Evolutionary conservation across 1,140 invertebrate genomes (phyloP).

Genomic region (Macrobrachium nipponense): DNA sequence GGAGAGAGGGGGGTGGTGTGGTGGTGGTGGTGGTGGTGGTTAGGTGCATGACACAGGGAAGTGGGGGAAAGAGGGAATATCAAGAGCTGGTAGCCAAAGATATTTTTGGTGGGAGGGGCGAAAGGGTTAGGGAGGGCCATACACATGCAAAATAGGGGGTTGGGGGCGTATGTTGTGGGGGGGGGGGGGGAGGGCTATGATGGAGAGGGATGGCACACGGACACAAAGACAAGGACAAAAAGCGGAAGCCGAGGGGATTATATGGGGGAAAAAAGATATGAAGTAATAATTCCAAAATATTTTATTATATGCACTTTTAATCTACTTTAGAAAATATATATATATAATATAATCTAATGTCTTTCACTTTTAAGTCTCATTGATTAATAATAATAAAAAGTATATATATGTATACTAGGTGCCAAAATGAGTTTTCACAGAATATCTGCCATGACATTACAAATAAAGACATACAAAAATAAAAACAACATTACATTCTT

Average conservation of each 20-base stretch:
- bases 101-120: slow-evolving; percentile 17
- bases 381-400: no score
- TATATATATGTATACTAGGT: no score
- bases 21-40: slow-evolving; percentile 10
- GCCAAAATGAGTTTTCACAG: no score
- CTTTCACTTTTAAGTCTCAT: no score
- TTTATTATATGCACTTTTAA: slow-evolving; percentile 32
- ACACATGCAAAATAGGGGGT: slow-evolving; percentile 34
- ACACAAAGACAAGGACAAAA: slow-evolving; percentile 60
- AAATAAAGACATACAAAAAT: no score
- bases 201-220: slow-evolving; percentile 47
- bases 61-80: slow-evolving; percentile 1
- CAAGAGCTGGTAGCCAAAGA: background rate
- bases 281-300: slow-evolving; percentile 40
- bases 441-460: no score
- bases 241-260: slow-evolving; percentile 46
- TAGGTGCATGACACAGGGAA: slow-evolving; percentile 40
- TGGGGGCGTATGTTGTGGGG: background rate
- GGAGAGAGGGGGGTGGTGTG: slow-evolving; percentile 24
- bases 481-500: no score
- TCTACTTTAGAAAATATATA: no score
- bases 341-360: no score
- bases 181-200: slow-evolving; percentile 27
- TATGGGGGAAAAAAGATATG: slow-evolving; percentile 48
- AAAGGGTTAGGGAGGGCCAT: slow-evolving; percentile 6